phyloP scores from a whole-genome alignment of 2,113 vertebrate genomes.

The Cynocephalus volans region DNA sequence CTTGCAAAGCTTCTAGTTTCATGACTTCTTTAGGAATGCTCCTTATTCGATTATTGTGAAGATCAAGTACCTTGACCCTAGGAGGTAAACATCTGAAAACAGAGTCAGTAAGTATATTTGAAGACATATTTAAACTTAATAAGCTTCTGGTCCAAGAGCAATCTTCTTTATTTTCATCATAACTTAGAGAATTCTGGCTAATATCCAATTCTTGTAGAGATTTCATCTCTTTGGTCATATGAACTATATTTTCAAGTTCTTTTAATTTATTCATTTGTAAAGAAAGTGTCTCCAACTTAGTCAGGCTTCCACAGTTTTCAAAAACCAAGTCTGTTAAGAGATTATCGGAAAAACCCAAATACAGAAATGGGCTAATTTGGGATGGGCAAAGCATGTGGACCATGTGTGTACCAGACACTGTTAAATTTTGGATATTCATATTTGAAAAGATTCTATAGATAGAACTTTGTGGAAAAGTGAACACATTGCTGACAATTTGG shows the following conservation, averaged over 20 bases:
- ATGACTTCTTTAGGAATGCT: conserved; percentile 85
- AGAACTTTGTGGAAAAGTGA: conserved; percentile 89
- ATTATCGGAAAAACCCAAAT: conserved; percentile 92
- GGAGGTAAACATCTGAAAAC: conserved; percentile 93
- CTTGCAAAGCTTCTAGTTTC: conserved; percentile 86
- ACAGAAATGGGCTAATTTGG: conserved; percentile 86
- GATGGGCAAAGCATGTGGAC: conserved; percentile 94
- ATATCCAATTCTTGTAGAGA: conserved; percentile 91
- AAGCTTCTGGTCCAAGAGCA: conserved; percentile 92
- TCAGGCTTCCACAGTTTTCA: conserved; percentile 89
- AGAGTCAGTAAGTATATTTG: conserved; percentile 87
- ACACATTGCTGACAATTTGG: conserved; percentile 72
- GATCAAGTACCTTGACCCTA: conserved; percentile 85
- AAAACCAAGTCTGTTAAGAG: conserved; percentile 92
- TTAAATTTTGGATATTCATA: conserved; percentile 90
- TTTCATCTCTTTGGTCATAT: conserved; percentile 89
- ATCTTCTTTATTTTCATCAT: conserved; percentile 47
- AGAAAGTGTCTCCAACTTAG: conserved; percentile 86
- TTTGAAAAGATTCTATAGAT: conserved; percentile 92
- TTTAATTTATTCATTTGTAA: conserved; percentile 92
- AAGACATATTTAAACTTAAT: conserved; percentile 90
- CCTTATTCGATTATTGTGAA: conserved; percentile 91
- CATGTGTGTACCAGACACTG: conserved; percentile 87
- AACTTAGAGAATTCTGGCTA: conserved; percentile 91
- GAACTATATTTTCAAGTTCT: conserved; percentile 87